Conservation (phyloP, 2,888 invertebrate species). For the Rhamphomyia laevipes region DNA sequence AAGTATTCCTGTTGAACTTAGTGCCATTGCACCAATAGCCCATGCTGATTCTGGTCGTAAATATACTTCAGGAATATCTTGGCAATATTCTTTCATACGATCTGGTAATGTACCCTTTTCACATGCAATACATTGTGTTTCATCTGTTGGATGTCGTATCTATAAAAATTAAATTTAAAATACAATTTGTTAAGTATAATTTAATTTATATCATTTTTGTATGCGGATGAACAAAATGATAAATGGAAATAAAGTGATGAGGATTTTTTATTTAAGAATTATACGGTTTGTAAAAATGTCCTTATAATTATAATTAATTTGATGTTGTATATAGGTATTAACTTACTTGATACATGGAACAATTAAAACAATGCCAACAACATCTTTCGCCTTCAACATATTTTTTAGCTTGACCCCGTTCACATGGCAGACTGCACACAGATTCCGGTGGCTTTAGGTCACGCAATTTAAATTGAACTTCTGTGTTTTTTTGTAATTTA, state of each 20-base stretch:
- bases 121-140: slow-evolving; percentile 75
- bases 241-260: too few relatives aligned
- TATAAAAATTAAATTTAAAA: too few relatives aligned
- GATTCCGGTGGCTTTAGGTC: slow-evolving; percentile 73
- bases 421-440: slow-evolving; percentile 83
- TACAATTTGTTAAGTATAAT: too few relatives aligned
- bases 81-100: slow-evolving; percentile 57
- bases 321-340: too few relatives aligned
- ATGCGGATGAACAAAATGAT: too few relatives aligned
- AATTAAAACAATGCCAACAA: slow-evolving; percentile 90
- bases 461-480: slow-evolving; percentile 72
- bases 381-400: slow-evolving; percentile 88
- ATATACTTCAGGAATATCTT: slow-evolving; percentile 70
- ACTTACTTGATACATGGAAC: slow-evolving; percentile 71
- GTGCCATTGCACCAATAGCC: slow-evolving; percentile 88
- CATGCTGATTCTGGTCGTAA: slow-evolving; percentile 72
- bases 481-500: slow-evolving; percentile 40
- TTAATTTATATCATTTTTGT: too few relatives aligned
- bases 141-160: slow-evolving; percentile 69
- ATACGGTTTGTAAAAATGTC: too few relatives aligned
- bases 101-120: slow-evolving; percentile 75
- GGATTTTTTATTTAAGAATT: too few relatives aligned
- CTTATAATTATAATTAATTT: too few relatives aligned
- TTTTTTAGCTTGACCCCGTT: slow-evolving; percentile 79
- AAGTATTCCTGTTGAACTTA: slow-evolving; percentile 74